Evolutionary conservation across 1,140 invertebrate species (phyloP), one percentile per base, ranked within the genome.

Genomic region (Asobara japonica): DNA sequence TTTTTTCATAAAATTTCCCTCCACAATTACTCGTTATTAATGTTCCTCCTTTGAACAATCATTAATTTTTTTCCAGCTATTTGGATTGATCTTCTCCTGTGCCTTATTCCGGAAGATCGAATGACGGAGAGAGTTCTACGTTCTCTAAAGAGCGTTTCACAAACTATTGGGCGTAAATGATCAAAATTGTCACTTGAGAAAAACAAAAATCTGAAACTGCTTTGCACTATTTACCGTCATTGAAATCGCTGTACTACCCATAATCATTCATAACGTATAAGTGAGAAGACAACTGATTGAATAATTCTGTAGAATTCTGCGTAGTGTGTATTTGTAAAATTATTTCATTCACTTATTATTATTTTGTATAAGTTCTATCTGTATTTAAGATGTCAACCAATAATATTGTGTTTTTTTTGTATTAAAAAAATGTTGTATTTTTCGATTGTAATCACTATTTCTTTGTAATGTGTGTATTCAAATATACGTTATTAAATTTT

Each of bases 41-140:
- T 69, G 77, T 62, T 41, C 61, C n/a, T n/a, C n/a, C n/a, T n/a
- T n/a, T n/a, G n/a, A n/a, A n/a, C n/a, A n/a, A n/a, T n/a, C n/a
- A n/a, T n/a, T n/a, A 27, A 25, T 51, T 66, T 41, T 45, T 90
- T 91, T 79, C 38, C 88, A 93, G 92, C 85, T 94, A 67, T 88
- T 94, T 79, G 92, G 91, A 29, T 90, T 93, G 87, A 89, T 93
- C 79, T 92, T 93, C 81, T 92, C 93, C 1, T 93, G 92, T 82
- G 89, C 90, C 68, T 83, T 94, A 65, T 93, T 93, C 82, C 91
- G 91, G 79, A 91, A 93, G 88, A 93, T 93, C 81, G 90, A 93
- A 89, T 86, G 79, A 84, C 74, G 74, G 25, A 71, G 41, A 68
- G 68, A 77, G 30, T 70, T 61, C 11, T 10, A 20, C 22, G 60